Percentiles rank a stretch among this genome's conserved stretches.
Conservation (phyloP, 2,888 invertebrate species). For the Aphodius granarius region DNA sequence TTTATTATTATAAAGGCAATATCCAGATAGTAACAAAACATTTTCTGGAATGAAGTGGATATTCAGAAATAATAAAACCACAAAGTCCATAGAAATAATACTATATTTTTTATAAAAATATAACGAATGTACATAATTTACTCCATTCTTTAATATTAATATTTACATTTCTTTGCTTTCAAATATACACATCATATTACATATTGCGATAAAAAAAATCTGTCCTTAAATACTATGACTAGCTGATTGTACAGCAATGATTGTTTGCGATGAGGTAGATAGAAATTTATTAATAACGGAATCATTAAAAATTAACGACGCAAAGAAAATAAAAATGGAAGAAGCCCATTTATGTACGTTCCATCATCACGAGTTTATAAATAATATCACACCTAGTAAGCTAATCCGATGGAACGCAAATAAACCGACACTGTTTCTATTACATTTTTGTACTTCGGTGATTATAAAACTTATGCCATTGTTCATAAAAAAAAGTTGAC, state of each 20-base stretch:
- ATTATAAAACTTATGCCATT: background rate
- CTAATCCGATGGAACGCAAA: constrained; percentile 12
- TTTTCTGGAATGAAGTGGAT: background rate
- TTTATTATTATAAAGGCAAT: background rate
- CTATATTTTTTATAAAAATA: constrained; percentile 54
- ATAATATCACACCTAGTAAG: constrained; percentile 25
- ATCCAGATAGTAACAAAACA: background rate
- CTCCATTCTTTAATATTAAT: constrained; percentile 19
- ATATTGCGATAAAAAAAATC: constrained; percentile 26
- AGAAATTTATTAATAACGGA: constrained; percentile 24
- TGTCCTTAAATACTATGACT: constrained; percentile 50
- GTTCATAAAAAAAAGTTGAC: background rate
- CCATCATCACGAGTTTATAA: constrained; percentile 19
- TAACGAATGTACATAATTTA: constrained; percentile 48
- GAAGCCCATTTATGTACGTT: constrained; percentile 16
- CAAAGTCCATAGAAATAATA: constrained; percentile 47
- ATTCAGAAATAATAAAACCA: background rate
- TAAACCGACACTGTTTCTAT: constrained; percentile 24
- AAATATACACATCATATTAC: constrained; percentile 21
- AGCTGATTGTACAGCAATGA: constrained; percentile 56
- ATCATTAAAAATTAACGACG: constrained; percentile 27
- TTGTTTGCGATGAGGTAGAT: constrained; percentile 55
- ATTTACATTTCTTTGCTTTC: constrained; percentile 27
- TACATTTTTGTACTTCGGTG: constrained; percentile 31
- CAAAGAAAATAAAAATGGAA: constrained; percentile 21